Percentiles rank a stretch among this genome's conserved stretches.
phyloP scores from a whole-genome alignment of 2,113 vertebrate species.

The Cebidichthys violaceus region DNA sequence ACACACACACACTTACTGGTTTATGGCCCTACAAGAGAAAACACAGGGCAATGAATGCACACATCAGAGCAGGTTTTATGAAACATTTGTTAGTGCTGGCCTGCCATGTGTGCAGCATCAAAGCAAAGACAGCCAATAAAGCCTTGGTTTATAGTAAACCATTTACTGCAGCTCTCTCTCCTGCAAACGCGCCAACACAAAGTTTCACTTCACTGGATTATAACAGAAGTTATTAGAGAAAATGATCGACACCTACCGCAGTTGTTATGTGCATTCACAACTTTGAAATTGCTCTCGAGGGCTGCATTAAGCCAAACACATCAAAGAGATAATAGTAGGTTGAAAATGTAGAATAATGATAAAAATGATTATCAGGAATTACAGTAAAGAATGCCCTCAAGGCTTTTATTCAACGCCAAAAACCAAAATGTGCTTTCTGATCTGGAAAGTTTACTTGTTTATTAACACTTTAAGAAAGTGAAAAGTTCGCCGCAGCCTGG shows the following conservation, averaged over 20 bases:
- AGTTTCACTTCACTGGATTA: constrained; percentile 47
- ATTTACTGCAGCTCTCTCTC: constrained; percentile 45
- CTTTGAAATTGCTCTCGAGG: constrained; percentile 40
- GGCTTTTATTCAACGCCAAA: constrained; percentile 42
- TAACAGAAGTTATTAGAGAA: constrained; percentile 52
- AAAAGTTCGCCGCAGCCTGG: background rate
- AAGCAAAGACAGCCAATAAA: constrained; percentile 66
- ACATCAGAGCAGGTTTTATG: constrained; percentile 59
- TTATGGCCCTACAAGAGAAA: constrained; percentile 47
- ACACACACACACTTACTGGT: constrained; percentile 5
- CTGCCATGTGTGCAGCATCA: constrained; percentile 68
- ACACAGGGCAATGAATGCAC: constrained; percentile 36
- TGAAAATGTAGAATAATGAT: constrained; percentile 41
- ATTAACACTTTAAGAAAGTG: constrained; percentile 10
- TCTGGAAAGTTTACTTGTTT: constrained; percentile 39
- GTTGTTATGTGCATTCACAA: constrained; percentile 31
- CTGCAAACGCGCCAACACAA: constrained; percentile 31
- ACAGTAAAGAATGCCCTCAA: constrained; percentile 8
- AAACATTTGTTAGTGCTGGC: constrained; percentile 61
- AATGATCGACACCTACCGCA: constrained; percentile 59
- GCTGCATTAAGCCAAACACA: constrained; percentile 30
- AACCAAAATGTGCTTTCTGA: constrained; percentile 49
- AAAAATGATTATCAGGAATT: constrained; percentile 41
- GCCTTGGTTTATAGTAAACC: constrained; percentile 51
- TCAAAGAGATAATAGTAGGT: constrained; percentile 41